Evolutionary conservation across 2,797 vertebrate species (phyloP).

Genomic region (Pseudochirops corinnae): DNA sequence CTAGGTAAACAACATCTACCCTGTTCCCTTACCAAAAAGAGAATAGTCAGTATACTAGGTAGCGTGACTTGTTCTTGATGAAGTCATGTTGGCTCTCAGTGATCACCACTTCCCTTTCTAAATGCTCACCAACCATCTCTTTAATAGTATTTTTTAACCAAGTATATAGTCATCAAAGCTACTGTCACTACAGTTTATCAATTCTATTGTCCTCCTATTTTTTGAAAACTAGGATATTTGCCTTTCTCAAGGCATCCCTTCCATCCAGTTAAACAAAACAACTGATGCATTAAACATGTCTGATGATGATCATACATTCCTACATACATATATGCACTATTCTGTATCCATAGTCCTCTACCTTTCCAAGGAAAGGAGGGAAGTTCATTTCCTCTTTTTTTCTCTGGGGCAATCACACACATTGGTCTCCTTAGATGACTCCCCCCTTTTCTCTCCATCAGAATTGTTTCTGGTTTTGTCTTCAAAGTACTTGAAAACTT

Average conservation of each 20-base stretch:
- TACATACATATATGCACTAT: background rate
- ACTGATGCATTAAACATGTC: background rate
- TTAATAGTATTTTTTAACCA: background rate
- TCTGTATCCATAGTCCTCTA: background rate
- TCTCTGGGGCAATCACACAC: background rate
- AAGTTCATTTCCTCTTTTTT: background rate
- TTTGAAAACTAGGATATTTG: background rate
- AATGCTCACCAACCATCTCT: background rate
- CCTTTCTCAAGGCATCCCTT: background rate
- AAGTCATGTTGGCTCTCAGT: background rate
- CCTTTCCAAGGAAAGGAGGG: background rate
- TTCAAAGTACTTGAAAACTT: background rate
- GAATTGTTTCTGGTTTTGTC: background rate
- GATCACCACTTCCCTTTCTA: background rate
- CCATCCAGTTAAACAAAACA: background rate
- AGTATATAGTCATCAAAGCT: background rate
- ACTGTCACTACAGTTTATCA: background rate
- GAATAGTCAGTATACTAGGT: background rate
- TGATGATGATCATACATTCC: background rate
- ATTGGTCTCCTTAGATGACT: background rate
- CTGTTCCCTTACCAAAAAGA: background rate
- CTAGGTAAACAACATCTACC: background rate
- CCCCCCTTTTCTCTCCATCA: background rate
- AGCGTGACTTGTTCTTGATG: background rate
- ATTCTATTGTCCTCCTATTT: background rate